Percentiles rank a stretch among this genome's conserved stretches.
Evolutionary conservation across 2,888 invertebrate species (phyloP).

Genomic region (Hydropsyche betteni): DNA sequence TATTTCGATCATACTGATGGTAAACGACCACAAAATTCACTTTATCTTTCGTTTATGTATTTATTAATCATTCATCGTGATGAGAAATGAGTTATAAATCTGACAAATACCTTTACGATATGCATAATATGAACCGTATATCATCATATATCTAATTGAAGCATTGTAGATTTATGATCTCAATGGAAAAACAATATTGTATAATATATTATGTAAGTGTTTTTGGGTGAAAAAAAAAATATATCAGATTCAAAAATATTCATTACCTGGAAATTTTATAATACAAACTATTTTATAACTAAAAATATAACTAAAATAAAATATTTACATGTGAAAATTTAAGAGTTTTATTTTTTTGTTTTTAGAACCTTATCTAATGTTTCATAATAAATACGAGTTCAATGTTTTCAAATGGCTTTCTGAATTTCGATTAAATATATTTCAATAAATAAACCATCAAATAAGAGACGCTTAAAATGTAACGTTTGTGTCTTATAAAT

Average conservation of each 20-base stretch:
- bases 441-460: no score
- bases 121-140: no score
- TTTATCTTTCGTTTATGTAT: background rate
- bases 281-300: background rate
- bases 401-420: no score
- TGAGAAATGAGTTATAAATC: background rate
- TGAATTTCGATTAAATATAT: no score
- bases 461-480: no score
- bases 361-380: no score
- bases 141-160: no score
- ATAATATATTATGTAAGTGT: background rate
- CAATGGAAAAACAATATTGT: background rate
- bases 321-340: background rate
- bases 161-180: no score
- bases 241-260: background rate
- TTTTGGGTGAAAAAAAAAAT: background rate
- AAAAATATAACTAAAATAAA: constrained; percentile 2
- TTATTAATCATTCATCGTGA: background rate
- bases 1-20: background rate
- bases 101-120: background rate
- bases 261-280: background rate
- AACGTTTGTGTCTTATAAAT: no score
- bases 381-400: background rate
- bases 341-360: background rate
- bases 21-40: background rate